These are phyloP conservation scores for Galerucella calmariensis DNA, from an alignment of 2,888 invertebrate genomes.

Conservation along the genomic window DNA sequence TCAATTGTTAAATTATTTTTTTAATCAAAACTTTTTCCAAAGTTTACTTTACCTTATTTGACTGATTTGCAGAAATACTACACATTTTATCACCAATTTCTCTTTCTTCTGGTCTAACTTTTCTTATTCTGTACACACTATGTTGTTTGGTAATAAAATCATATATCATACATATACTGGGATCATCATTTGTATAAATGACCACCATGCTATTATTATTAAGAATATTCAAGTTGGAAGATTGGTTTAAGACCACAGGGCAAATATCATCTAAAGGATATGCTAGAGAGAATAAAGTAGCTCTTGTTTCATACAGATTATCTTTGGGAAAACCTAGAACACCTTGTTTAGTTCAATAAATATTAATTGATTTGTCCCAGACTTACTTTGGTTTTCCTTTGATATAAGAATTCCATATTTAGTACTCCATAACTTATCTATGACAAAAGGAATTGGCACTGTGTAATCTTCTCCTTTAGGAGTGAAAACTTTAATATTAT, in stretches of 20 bases:
- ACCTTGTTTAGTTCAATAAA: slow-evolving; percentile 8
- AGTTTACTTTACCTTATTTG: slow-evolving; percentile 51
- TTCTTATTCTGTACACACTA: slow-evolving; percentile 84
- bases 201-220: slow-evolving; percentile 74
- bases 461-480: slow-evolving; percentile 85
- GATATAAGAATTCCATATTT: slow-evolving; percentile 88
- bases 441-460: slow-evolving; percentile 82
- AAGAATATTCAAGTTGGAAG: slow-evolving; percentile 70
- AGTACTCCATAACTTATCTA: slow-evolving; percentile 85
- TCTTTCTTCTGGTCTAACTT: slow-evolving; percentile 78
- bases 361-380: neutral
- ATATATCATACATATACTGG: slow-evolving; percentile 85
- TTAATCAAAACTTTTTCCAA: no score
- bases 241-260: slow-evolving; percentile 80
- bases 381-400: slow-evolving; percentile 68
- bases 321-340: slow-evolving; percentile 44
- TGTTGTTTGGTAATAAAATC: slow-evolving; percentile 82
- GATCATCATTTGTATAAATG: slow-evolving; percentile 80
- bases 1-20: no score
- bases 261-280: slow-evolving; percentile 93
- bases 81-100: slow-evolving; percentile 55
- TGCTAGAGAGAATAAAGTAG: slow-evolving; percentile 85
- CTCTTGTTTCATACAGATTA: slow-evolving; percentile 67
- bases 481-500: slow-evolving; percentile 81
- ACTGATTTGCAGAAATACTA: slow-evolving; percentile 50